Base-by-base conservation (phyloP, 2,113 vertebrate species). In the Bambusicola thoracicus region DNA sequence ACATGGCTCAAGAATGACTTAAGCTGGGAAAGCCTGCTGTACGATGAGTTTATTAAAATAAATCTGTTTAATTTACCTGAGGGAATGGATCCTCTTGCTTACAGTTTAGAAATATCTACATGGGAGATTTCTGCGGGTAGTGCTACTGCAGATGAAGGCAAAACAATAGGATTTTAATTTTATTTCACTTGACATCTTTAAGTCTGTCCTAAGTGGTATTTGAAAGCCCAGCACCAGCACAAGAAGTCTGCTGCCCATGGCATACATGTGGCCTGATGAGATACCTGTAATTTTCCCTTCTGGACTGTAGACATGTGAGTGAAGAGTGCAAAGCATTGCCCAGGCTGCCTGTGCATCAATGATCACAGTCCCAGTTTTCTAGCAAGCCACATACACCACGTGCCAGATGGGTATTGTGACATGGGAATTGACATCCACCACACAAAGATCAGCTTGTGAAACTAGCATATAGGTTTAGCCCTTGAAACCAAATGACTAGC, bases 401-500 rank as follows among this genome's bases (percentile, higher is more conserved):
- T 48, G 18, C 53, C 61, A 48, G 43, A 62, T 84, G 56, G 48
- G 16, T 87, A 73, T 81, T 1, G 0, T 76, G 93, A 79, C 32
- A 53, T 69, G 67, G 53, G 56, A 73, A 36, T 69, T 18, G 38
- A 55, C 20, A 11, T 5, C 20, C 7, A 44, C 40, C 49, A 34
- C 48, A 75, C 63, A 62, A 62, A 87, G 48, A 65, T 66, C n/a
- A 83, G 18, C n/a, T 68, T 58, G 30, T 89, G 49, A 84, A 84
- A 81, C 32, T 7, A 48, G n/a, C 55, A 36, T 40, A 75, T 49
- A 58, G 56, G 40, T 61, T 73, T 24, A 85, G 18, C 36, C 65
- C 44, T 32, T 89, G 59, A 87, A 89, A 75, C 38, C 29, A 78
- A 69, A 53, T 40, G 78, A 69, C 58, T 40, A 92, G 36, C 78